Evolutionary conservation across 2,888 invertebrate genomes (phyloP), one percentile per base, ranked within the genome.

Genomic region (Tinea trinotella): DNA sequence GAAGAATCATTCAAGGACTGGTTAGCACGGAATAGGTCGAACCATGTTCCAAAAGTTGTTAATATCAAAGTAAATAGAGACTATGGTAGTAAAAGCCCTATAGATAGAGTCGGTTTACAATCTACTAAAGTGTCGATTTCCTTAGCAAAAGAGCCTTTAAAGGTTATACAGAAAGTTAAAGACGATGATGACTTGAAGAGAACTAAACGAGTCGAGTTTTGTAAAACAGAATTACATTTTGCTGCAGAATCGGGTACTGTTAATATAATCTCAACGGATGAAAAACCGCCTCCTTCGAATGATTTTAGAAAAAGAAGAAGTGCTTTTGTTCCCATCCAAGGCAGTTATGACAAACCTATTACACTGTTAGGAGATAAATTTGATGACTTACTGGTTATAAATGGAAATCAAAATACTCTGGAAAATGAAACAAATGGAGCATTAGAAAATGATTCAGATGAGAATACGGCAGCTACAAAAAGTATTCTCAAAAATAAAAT

Each of bases 211-310:
- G 95, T 95, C 0, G 94, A 92, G 64, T 95, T 95, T 73, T 93
- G 94, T 68, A 95, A 95, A 80, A 95, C 95, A 0, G 95, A 95
- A 79, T 90, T 95, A 19, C 95, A 95, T 72, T 95, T 95, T 70
- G 92, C 94, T 0, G 92, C 93, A 12, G 95, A 95, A 68, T 92
- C 94, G 1, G 95, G 95, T 0, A 90, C 91, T 63, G 93, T 95
- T 0, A 94, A 95, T 67, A 94, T 95, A 56, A 94, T 95, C 24
- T 94, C 94, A 67, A 95, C 95, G 0, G 94, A 94, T 72, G 93
- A 92, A 58, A 95, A 95, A 70, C 95, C 95, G 46, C 94, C 94
- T 7, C 93, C 95, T 3, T 92, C 93, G 0, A 92, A 92, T 67
- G 92, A 93, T 68, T 94, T 93, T 68, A 87, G 94, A 58, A 87